Evolutionary conservation across 2,888 invertebrate genomes (phyloP).

Genomic region (Dolichopus griseipennis): DNA sequence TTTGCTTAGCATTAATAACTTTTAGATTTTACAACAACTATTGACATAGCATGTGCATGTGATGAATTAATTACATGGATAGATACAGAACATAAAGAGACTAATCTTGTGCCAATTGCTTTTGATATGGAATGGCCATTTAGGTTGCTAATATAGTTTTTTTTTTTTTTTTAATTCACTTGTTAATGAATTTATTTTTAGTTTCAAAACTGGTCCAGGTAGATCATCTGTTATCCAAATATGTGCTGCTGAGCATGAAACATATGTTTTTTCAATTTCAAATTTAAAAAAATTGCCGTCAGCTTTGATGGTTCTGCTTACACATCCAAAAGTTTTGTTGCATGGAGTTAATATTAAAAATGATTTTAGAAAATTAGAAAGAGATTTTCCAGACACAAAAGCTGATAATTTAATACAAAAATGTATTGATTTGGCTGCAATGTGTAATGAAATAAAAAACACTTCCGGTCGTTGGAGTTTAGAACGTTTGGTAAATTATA

Average conservation of each 20-base stretch:
- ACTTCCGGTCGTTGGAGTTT: conserved; percentile 53
- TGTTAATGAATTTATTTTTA: background rate
- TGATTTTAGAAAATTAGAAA: conserved; percentile 53
- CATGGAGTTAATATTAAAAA: conserved; percentile 57
- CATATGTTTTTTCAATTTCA: conserved; percentile 51
- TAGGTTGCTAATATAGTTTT: conserved; percentile 24
- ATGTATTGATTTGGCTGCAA: conserved; percentile 51
- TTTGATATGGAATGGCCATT: conserved; percentile 63
- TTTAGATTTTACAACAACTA: background rate
- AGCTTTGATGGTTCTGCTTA: conserved; percentile 47
- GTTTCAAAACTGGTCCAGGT: conserved; percentile 50
- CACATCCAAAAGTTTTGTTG: conserved; percentile 50
- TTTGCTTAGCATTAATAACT: background rate
- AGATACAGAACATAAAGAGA: background rate
- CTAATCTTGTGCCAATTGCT: conserved; percentile 47
- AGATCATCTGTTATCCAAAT: conserved; percentile 56
- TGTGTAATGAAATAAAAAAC: conserved; percentile 49
- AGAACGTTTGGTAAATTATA: conserved; percentile 47
- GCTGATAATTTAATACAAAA: conserved; percentile 48
- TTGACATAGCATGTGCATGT: conserved; percentile 1
- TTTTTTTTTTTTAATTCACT: too few species aligned
- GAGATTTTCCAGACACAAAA: conserved; percentile 52
- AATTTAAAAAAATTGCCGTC: conserved; percentile 49
- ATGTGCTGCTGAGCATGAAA: conserved; percentile 47
- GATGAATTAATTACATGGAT: background rate